A percentile compares a stretch with the other conserved stretches of the same genome.
These are phyloP conservation scores for Eira barbara DNA, from an alignment of 2,113 vertebrate genomes.

Conservation along the genomic window DNA sequence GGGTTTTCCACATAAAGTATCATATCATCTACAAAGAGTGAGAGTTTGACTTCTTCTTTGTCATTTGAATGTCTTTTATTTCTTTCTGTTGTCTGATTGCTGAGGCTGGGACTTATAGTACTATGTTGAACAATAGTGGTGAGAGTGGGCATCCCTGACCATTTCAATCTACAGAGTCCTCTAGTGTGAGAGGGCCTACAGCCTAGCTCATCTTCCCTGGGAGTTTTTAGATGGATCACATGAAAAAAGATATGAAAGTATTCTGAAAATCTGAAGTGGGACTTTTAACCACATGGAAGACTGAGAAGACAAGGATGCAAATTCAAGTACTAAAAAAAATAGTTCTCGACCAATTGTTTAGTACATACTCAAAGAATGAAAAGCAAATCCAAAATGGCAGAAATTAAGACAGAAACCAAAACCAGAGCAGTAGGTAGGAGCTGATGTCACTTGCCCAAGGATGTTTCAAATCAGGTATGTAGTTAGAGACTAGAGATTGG, in stretches of 20 bases:
- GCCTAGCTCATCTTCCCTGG: background rate
- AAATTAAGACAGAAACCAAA: slow-evolving; percentile 15
- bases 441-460: background rate
- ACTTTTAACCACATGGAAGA: background rate
- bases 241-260: background rate
- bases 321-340: background rate
- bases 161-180: background rate
- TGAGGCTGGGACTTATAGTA: background rate
- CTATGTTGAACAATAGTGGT: background rate
- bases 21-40: too few species aligned
- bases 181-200: background rate
- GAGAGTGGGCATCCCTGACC: background rate
- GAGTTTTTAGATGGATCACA: background rate
- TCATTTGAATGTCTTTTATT: too few species aligned
- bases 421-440: background rate
- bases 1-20: too few species aligned
- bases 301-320: background rate
- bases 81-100: background rate
- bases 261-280: background rate
- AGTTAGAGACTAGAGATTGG: background rate
- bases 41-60: too few species aligned
- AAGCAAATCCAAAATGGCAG: background rate
- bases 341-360: background rate
- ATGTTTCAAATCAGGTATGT: background rate
- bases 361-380: background rate